phyloP scores from a whole-genome alignment of 2,113 vertebrate genomes.

The Oreochromis tanganicae region DNA sequence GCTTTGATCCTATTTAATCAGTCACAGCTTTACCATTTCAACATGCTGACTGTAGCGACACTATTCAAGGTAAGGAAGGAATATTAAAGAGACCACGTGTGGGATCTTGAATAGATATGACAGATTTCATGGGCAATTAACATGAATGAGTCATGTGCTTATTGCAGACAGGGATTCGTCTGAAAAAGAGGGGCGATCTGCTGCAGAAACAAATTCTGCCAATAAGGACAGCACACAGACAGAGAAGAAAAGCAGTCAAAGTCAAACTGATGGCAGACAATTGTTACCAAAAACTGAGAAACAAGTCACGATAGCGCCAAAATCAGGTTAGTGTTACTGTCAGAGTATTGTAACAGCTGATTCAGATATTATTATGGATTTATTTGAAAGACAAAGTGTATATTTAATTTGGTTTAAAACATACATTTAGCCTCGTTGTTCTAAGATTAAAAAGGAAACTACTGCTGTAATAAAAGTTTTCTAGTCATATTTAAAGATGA shows the following conservation, averaged over 20 bases:
- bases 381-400: not conserved
- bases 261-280: not conserved
- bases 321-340: not conserved
- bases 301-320: rapidly evolving
- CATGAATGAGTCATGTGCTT: not conserved
- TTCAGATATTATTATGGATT: not conserved
- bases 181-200: not conserved
- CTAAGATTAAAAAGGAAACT: not conserved
- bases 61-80: not conserved
- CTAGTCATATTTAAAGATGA: not conserved
- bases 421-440: not conserved
- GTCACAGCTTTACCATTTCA: not conserved
- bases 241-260: not conserved
- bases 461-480: not conserved
- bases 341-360: not conserved
- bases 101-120: not conserved
- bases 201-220: not conserved
- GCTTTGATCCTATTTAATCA: not conserved
- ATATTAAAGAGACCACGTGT: not conserved
- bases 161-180: not conserved
- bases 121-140: not conserved
- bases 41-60: rapidly evolving
- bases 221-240: not conserved
- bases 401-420: not conserved
- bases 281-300: not conserved